These are phyloP conservation scores for Delichon dasypus DNA, from an alignment of 2,797 vertebrate species.

Conservation along the genomic window DNA sequence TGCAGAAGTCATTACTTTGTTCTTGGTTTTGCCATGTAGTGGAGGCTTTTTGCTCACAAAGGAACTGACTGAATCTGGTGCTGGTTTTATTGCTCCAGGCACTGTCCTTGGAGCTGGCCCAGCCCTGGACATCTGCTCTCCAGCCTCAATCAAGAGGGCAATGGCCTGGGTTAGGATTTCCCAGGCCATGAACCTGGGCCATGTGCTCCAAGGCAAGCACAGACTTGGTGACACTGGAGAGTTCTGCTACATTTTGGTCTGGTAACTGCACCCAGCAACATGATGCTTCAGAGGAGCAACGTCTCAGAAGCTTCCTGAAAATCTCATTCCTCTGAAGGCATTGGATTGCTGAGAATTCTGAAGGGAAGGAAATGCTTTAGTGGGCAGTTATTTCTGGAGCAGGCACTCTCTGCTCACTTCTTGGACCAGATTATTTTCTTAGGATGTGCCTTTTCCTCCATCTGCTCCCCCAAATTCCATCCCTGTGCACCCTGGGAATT, in stretches of 20 bases:
- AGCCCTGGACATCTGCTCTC: not conserved
- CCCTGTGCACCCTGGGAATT: not conserved
- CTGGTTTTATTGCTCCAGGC: not conserved
- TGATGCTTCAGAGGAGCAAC: not conserved
- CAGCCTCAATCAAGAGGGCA: not conserved
- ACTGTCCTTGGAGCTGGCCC: not conserved
- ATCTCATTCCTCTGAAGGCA: not conserved
- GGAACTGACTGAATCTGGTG: not conserved
- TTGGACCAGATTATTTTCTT: not conserved
- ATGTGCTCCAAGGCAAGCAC: not conserved
- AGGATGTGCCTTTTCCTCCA: not conserved
- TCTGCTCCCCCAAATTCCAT: not conserved
- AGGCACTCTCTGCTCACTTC: not conserved
- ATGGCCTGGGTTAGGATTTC: not conserved
- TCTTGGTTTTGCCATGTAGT: not conserved
- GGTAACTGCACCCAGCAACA: not conserved
- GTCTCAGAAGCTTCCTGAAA: not conserved
- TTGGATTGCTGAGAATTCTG: not conserved
- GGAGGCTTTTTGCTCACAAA: not conserved
- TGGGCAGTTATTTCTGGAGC: conserved; percentile 12
- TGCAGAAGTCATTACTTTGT: not conserved
- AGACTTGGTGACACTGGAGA: not conserved
- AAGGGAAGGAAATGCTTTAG: conserved; percentile 8
- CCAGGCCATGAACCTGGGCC: not conserved
- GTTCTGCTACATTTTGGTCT: not conserved